Conservation (phyloP, 2,113 vertebrate species). For the Cricetomys ansorgei region DNA sequence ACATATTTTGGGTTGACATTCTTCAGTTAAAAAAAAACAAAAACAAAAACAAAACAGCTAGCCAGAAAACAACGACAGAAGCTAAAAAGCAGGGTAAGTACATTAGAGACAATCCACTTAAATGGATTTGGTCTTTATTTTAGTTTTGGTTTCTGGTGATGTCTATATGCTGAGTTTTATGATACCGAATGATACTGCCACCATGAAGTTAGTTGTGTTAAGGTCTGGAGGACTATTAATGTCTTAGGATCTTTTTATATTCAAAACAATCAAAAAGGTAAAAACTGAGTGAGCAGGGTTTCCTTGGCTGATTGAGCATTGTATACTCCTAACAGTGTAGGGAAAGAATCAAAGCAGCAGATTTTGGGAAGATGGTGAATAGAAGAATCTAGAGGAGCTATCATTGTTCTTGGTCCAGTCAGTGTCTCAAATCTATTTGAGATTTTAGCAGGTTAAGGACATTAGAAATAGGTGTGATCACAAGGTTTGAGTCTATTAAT, state of each 20-base stretch:
- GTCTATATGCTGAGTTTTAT: not conserved
- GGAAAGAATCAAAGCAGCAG: not conserved
- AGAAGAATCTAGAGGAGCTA: not conserved
- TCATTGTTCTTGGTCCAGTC: not conserved
- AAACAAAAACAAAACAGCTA: too few relatives aligned
- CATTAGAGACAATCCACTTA: not conserved
- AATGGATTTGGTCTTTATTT: not conserved
- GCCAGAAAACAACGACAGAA: not conserved
- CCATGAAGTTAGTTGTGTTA: not conserved
- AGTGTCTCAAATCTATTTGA: not conserved
- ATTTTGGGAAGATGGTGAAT: not conserved
- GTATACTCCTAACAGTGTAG: accelerated
- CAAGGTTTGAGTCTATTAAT: not conserved
- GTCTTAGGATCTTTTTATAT: too few relatives aligned
- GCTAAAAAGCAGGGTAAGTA: not conserved
- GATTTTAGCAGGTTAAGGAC: not conserved
- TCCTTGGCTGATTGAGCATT: too few relatives aligned
- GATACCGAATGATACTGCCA: not conserved
- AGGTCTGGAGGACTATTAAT: not conserved
- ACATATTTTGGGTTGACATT: not conserved
- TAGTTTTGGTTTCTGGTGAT: not conserved
- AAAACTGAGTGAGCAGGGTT: not conserved
- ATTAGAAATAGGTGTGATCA: not conserved
- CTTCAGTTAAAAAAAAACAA: not conserved
- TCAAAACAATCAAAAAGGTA: not conserved